Evolutionary conservation across 2,113 vertebrate species (phyloP).

Genomic region (Myotis brandtii): DNA sequence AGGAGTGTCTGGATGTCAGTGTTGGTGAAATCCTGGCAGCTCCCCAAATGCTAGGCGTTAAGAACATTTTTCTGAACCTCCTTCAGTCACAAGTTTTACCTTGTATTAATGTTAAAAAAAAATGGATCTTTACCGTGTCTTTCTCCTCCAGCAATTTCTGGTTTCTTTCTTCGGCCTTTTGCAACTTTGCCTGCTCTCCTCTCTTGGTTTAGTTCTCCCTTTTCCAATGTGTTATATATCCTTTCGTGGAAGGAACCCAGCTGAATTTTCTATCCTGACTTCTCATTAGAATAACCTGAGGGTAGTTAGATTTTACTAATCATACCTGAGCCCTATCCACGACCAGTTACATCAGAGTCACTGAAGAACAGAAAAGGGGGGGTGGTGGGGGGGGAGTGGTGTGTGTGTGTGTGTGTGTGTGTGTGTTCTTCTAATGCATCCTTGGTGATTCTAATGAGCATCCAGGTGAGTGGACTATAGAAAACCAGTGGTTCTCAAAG

Average conservation of each 20-base stretch:
- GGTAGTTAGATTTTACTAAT: neutral
- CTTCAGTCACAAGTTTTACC: conserved; percentile 41
- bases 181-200: neutral
- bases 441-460: neutral
- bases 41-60: neutral
- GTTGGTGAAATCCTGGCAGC: neutral
- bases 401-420: no score
- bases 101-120: neutral
- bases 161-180: neutral
- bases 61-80: conserved; percentile 37
- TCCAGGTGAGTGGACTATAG: neutral
- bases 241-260: neutral
- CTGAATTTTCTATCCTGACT: neutral
- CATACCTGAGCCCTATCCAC: neutral
- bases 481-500: neutral
- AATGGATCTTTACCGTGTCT: neutral
- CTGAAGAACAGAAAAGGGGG: neutral
- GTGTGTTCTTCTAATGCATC: neutral
- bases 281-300: neutral
- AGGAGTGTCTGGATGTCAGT: neutral
- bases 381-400: no score
- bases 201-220: neutral
- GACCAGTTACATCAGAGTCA: neutral
- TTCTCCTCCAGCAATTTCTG: neutral
- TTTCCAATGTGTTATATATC: neutral